Percentiles rank a stretch among this genome's conserved stretches.
These are phyloP conservation scores for Mesembrinibis cayennensis DNA, from an alignment of 2,113 vertebrate species.

Conservation along the genomic window DNA sequence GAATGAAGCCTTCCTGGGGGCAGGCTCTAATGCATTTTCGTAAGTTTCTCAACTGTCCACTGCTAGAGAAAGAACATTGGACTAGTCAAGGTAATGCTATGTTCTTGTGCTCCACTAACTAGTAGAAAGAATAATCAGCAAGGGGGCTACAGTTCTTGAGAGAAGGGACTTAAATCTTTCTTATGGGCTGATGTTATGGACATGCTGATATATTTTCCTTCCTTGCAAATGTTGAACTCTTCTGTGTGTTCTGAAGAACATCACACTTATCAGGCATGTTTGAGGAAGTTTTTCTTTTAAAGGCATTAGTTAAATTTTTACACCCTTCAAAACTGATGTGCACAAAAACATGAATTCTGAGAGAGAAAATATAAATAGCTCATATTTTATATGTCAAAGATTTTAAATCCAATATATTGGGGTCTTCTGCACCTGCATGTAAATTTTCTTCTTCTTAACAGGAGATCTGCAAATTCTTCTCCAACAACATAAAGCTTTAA, in stretches of 20 bases:
- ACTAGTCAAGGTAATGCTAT: not conserved
- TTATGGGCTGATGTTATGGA: not conserved
- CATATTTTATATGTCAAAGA: not conserved
- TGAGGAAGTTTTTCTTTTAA: not conserved
- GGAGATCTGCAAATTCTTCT: not conserved
- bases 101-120: not conserved
- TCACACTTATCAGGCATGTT: not conserved
- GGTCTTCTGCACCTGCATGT: fast-evolving
- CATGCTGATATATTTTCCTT: not conserved
- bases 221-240: not conserved
- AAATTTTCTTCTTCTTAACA: not conserved
- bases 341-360: not conserved
- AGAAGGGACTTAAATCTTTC: not conserved
- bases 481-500: not conserved
- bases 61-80: not conserved
- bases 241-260: not conserved
- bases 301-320: not conserved
- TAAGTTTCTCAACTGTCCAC: not conserved
- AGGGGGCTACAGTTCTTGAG: not conserved
- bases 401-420: not conserved
- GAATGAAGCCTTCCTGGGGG: not conserved
- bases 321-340: not conserved
- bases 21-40: not conserved
- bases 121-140: not conserved
- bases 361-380: not conserved